phyloP scores from a whole-genome alignment of 2,797 vertebrate species.

The Champsocephalus esox region DNA sequence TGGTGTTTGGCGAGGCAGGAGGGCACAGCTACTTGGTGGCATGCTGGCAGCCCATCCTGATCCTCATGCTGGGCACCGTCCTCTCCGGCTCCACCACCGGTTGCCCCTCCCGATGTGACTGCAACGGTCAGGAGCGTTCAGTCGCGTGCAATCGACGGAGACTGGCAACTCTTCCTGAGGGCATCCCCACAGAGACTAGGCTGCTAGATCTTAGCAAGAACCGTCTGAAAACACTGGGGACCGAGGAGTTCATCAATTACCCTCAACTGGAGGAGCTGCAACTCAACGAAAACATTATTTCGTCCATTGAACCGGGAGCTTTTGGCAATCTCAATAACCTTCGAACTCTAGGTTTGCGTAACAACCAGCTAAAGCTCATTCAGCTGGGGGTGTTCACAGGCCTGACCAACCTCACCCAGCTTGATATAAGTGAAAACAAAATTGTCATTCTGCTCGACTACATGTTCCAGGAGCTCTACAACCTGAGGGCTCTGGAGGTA shows the following conservation, averaged over 20 bases:
- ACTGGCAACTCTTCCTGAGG: conserved; percentile 92
- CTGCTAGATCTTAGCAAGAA: conserved; percentile 97
- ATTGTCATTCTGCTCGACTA: conserved; percentile 98
- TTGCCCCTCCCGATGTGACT: conserved; percentile 97
- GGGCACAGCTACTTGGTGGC: conserved; percentile 97
- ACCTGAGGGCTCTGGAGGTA: conserved; percentile 96
- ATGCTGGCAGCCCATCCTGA: conserved; percentile 99
- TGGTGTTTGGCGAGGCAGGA: conserved; percentile 91
- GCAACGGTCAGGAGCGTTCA: conserved; percentile 94
- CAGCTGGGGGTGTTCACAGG: conserved; percentile 97
- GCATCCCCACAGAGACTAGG: conserved; percentile 95
- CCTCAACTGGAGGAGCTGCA: conserved; percentile 97
- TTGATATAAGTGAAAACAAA: conserved; percentile 99
- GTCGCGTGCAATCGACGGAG: conserved; percentile 95
- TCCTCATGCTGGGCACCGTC: conserved; percentile 96
- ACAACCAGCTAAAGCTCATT: conserved; percentile 97
- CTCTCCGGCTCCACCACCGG: conserved; percentile 95
- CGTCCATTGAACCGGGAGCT: conserved; percentile 95
- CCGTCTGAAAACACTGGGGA: conserved; percentile 93
- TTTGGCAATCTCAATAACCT: conserved; percentile 96
- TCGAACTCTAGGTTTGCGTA: conserved; percentile 94
- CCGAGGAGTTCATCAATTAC: conserved; percentile 96
- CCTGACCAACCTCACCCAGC: conserved; percentile 95
- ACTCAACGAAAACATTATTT: conserved; percentile 95
- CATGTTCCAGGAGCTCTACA: conserved; percentile 99